These are phyloP conservation scores for Lomographa bimaculata DNA, from an alignment of 2,888 invertebrate genomes.

Conservation along the genomic window DNA sequence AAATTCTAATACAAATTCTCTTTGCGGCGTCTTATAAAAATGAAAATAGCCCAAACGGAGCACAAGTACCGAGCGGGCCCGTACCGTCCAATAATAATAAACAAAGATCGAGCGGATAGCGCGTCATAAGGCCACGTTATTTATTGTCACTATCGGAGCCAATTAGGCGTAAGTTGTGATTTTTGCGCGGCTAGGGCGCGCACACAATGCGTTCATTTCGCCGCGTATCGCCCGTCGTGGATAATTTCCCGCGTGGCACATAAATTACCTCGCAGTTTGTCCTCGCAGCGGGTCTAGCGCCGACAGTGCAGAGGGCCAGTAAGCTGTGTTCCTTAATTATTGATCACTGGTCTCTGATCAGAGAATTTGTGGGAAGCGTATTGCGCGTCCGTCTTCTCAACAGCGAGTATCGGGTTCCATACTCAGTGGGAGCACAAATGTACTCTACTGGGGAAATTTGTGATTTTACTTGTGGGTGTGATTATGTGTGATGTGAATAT, in stretches of 20 bases:
- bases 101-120: constrained; percentile 27
- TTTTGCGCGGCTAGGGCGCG: constrained; percentile 21
- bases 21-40: constrained; percentile 15
- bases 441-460: too few species aligned
- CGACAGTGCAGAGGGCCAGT: constrained; percentile 5
- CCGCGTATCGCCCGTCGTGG: constrained; percentile 21
- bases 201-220: constrained; percentile 35
- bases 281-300: constrained; percentile 26
- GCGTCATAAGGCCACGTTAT: constrained; percentile 23
- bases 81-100: constrained; percentile 32
- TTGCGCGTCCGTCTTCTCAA: too few species aligned
- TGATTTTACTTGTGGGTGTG: too few species aligned
- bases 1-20: constrained; percentile 20
- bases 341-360: too few species aligned
- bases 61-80: constrained; percentile 2
- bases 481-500: too few species aligned
- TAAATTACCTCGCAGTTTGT: constrained; percentile 60
- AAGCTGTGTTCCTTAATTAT: too few species aligned
- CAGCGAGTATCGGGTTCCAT: too few species aligned
- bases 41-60: constrained; percentile 15
- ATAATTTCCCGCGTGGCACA: constrained; percentile 62
- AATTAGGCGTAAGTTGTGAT: constrained; percentile 33
- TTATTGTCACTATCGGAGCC: constrained; percentile 33
- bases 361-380: too few species aligned
- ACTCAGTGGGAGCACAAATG: too few species aligned